Evolutionary conservation across 2,888 invertebrate genomes (phyloP).

Genomic region (Heliconius hortense): DNA sequence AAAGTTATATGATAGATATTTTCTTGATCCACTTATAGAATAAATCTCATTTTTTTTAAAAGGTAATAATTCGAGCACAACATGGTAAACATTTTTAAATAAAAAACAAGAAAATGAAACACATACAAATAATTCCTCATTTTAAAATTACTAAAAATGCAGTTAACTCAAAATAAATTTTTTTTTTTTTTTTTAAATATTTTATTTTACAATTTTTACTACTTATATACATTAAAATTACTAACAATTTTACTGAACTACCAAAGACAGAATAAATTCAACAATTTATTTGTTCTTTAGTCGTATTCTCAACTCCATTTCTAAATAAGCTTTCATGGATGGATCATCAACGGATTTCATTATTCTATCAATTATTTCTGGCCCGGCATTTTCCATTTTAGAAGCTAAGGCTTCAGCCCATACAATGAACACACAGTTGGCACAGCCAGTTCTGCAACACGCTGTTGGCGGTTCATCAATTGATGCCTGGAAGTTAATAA

Average conservation of each 20-base stretch:
- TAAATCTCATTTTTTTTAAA: too few species aligned
- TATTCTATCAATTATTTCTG: slow-evolving; percentile 86
- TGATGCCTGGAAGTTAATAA: slow-evolving; percentile 59
- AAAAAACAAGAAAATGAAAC: too few species aligned
- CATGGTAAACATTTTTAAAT: too few species aligned
- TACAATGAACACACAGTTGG: slow-evolving; percentile 95
- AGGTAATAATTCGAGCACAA: too few species aligned
- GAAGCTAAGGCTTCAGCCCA: slow-evolving; percentile 90
- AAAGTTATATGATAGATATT: too few species aligned
- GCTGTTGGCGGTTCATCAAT: slow-evolving; percentile 88
- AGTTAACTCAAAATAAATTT: neutral
- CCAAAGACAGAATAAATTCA: slow-evolving; percentile 12
- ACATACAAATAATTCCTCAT: too few species aligned
- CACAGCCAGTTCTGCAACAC: slow-evolving; percentile 96
- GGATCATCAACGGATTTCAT: slow-evolving; percentile 89
- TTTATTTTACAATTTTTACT: slow-evolving; percentile 5
- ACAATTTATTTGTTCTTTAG: slow-evolving; percentile 50
- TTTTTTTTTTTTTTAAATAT: too few species aligned
- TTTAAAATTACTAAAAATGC: neutral
- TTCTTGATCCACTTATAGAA: too few species aligned
- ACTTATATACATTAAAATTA: neutral
- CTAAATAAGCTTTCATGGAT: slow-evolving; percentile 90
- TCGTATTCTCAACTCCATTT: slow-evolving; percentile 86
- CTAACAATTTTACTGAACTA: neutral
- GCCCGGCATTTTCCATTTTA: slow-evolving; percentile 84